Evolutionary conservation across 2,888 invertebrate genomes (phyloP).

Genomic region (Sylvicola fuscatus): DNA sequence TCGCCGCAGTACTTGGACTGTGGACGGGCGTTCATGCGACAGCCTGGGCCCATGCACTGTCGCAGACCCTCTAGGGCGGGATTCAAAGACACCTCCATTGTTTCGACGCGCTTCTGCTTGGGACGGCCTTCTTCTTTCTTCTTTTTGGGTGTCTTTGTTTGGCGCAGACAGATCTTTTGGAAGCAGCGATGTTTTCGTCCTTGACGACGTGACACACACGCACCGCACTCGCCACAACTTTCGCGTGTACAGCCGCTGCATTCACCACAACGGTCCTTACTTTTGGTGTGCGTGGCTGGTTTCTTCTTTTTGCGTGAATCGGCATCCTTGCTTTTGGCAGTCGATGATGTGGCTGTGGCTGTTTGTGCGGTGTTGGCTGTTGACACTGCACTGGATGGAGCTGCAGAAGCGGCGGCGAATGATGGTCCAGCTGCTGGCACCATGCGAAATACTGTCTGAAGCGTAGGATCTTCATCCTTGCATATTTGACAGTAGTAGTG

Average conservation of each 20-base stretch:
- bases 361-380: no score
- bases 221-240: conserved; percentile 22
- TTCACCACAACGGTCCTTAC: conserved; percentile 41
- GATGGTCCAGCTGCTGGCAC: conserved; percentile 15
- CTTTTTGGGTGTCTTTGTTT: conserved; percentile 8
- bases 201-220: conserved; percentile 17
- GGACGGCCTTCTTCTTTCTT: neutral
- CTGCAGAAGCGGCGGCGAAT: conserved; percentile 6
- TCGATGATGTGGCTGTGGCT: conserved; percentile 11
- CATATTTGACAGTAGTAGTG: conserved; percentile 83
- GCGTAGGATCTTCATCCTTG: conserved; percentile 58
- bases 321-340: conserved; percentile 13
- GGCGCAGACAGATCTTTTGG: conserved; percentile 27
- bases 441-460: conserved; percentile 34
- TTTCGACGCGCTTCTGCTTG: conserved; percentile 11
- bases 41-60: conserved; percentile 87
- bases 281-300: conserved; percentile 20
- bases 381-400: no score
- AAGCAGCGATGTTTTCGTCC: conserved; percentile 30
- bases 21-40: conserved; percentile 51
- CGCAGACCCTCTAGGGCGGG: conserved; percentile 38
- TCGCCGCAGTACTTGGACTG: conserved; percentile 88
- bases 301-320: conserved; percentile 13
- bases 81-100: conserved; percentile 20
- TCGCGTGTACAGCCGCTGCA: conserved; percentile 44